Conservation (phyloP, 2,888 invertebrate species). For the Heliconius erato region DNA sequence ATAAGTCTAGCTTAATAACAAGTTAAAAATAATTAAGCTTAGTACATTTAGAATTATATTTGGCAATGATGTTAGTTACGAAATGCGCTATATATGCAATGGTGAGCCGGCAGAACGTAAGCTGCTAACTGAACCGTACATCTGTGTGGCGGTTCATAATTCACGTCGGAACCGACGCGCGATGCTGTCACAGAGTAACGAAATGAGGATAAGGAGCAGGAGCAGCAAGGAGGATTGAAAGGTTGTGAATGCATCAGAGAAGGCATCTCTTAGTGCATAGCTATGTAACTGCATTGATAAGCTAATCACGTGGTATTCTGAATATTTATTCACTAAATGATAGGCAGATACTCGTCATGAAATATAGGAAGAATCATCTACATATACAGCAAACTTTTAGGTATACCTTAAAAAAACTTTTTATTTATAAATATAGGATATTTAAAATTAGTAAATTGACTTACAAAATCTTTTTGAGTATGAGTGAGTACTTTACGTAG, state of each 20-base stretch:
- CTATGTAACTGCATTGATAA: background rate
- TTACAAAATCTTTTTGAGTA: background rate
- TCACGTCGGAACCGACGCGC: background rate
- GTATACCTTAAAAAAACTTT: background rate
- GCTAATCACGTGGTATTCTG: background rate
- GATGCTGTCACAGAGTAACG: background rate
- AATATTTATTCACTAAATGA: background rate
- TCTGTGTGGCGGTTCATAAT: background rate
- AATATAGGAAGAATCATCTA: background rate
- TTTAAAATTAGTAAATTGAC: background rate
- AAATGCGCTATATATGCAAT: background rate
- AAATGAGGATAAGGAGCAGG: background rate
- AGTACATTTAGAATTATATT: background rate
- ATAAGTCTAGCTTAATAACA: background rate
- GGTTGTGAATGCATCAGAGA: background rate
- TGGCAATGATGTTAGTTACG: background rate
- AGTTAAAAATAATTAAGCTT: background rate
- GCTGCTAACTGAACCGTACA: background rate
- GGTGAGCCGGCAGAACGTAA: background rate
- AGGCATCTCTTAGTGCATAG: background rate
- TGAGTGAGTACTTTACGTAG: background rate
- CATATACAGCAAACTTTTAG: no score
- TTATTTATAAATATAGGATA: background rate
- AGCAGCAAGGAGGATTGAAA: no score
- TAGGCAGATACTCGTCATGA: no score